Evolutionary conservation across 2,113 vertebrate genomes (phyloP).

Genomic region (Ammodramus savannarum): DNA sequence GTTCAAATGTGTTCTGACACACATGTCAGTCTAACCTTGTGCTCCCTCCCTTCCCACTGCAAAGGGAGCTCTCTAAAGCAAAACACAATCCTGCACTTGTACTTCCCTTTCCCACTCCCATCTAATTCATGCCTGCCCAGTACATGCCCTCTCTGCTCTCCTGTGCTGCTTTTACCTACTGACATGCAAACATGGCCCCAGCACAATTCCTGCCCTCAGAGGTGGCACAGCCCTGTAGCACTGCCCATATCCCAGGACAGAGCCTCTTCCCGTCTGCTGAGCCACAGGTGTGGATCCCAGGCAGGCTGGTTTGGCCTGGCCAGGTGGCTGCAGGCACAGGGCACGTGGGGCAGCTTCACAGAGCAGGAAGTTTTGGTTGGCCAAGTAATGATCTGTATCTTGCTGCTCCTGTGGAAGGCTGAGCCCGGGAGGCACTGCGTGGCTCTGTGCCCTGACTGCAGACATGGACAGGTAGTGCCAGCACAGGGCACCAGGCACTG

Average conservation of each 20-base stretch:
- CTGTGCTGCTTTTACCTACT: rapidly evolving
- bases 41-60: not conserved
- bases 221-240: not conserved
- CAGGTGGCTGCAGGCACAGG: not conserved
- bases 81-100: rapidly evolving
- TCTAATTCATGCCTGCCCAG: no score
- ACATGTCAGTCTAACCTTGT: not conserved
- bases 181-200: no score
- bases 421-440: rapidly evolving
- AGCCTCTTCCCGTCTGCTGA: rapidly evolving
- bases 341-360: not conserved
- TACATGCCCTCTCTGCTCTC: rapidly evolving
- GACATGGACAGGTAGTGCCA: rapidly evolving
- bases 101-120: not conserved
- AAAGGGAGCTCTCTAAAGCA: not conserved
- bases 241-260: rapidly evolving
- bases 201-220: rapidly evolving
- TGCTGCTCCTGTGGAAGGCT: not conserved
- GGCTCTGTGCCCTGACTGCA: rapidly evolving
- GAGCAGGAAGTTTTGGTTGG: not conserved
- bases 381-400: not conserved
- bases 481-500: rapidly evolving
- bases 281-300: not conserved
- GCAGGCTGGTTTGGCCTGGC: not conserved
- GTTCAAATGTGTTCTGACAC: rapidly evolving